Evolutionary conservation across 2,113 vertebrate genomes (phyloP).

Genomic region (Glaucomys volans): DNA sequence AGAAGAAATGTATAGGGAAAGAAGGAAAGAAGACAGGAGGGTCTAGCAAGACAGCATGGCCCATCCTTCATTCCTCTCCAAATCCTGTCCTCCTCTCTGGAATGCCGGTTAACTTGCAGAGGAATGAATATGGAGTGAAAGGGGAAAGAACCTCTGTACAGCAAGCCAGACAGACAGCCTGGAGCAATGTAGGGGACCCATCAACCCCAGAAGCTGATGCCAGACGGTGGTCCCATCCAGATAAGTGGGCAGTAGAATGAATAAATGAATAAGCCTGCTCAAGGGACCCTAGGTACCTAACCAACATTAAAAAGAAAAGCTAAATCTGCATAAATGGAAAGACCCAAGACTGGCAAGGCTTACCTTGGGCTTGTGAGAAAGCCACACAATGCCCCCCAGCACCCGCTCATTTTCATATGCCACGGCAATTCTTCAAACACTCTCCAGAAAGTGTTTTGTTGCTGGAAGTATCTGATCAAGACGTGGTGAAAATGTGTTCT

Average conservation of each 20-base stretch:
- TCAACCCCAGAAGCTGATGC: not conserved
- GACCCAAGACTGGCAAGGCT: not conserved
- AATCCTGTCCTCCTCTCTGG: not conserved
- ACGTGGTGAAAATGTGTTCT: constrained; percentile 45
- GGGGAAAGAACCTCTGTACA: not conserved
- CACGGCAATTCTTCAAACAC: constrained; percentile 64
- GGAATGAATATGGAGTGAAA: not conserved
- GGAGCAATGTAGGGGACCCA: not conserved
- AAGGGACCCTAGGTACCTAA: not conserved
- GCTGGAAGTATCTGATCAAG: constrained; percentile 69
- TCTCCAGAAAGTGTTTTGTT: constrained; percentile 63
- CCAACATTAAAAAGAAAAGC: not conserved
- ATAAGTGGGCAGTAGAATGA: not conserved
- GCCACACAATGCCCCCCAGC: constrained; percentile 11
- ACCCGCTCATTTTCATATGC: constrained; percentile 69
- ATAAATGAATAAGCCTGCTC: not conserved
- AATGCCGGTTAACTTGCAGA: not conserved
- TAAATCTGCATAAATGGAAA: not conserved
- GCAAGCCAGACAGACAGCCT: not conserved
- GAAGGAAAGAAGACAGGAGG: too few species aligned
- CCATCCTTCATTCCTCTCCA: not conserved
- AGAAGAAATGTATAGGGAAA: not conserved
- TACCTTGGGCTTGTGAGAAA: constrained; percentile 71
- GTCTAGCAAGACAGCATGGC: not conserved
- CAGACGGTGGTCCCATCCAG: not conserved